Base-by-base conservation (phyloP, 2,113 vertebrate species). In the Monopterus albus region DNA sequence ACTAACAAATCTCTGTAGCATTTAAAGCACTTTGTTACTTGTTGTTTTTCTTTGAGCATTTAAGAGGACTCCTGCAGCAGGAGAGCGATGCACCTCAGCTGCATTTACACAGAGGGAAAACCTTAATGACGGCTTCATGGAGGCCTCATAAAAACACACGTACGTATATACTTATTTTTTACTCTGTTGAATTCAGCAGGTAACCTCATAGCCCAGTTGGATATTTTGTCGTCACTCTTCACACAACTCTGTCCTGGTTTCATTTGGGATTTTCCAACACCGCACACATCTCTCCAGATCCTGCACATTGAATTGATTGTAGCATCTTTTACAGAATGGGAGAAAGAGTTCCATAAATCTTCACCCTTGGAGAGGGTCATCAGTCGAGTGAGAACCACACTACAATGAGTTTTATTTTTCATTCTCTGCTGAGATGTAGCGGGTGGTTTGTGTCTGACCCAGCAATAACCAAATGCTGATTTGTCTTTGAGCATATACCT, bases 381-480 rank as follows among this genome's bases (percentile, higher is more conserved):
- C 64, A 11, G 64, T 64, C 8, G 9, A 76, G 18, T n/a, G 61
- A 60, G 62, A 83, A 53, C 65, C 70, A 72, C 81, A 47, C 21
- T 23, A 72, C 40, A 36, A 65, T n/a, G 40, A 73, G 36, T 69
- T 83, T 83, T 43, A 25, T 79, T 53, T 75, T 74, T 55, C 36
- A 6, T 80, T 79, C 56, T 83, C 76, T 68, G 85, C 81, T 81
- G 67, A 83, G 71, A 85, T 87, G 86, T 88, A 91, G 89, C 82
- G 47, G 75, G 66, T 59, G 67, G 65, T 87, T 89, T 49, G 59
- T 68, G 78, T 85, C 60, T 55, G 68, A 80, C 72, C 83, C 85
- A 86, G 87, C 87, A 87, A 90, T 93, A 91, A 93, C 90, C 91
- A 93, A 94, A 92, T 87, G 82, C 80, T 86, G 83, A 90, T 81